Evolutionary conservation across 2,888 invertebrate genomes (phyloP), one percentile per base, ranked within the genome.

Genomic region (Pandemis corylana): DNA sequence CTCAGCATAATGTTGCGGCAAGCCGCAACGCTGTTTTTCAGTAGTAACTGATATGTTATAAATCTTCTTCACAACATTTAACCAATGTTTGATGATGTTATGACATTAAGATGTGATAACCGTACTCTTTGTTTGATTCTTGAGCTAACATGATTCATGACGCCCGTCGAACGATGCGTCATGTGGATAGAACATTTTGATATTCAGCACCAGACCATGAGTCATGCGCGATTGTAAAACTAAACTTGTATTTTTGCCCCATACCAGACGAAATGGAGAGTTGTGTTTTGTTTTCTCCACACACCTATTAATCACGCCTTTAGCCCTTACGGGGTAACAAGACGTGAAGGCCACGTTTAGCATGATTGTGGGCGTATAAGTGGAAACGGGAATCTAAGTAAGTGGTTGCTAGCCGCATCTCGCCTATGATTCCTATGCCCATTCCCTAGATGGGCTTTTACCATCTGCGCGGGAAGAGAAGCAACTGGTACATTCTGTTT

Each of bases 191-290:
- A 65, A 65, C 49, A 65, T 65, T 65, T 49, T 65, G 46, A 65
- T 65, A 65, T 65, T 65, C 15, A 59, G 49, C 28, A 20, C 65
- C 65, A 65, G 65, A 65, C 65, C n/a, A 12, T 65, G 65, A 65
- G 20, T 65, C 65, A 65, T 28, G 65, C 49, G 65, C 49, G 13
- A 20, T 59, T 59, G 53, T 56, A 56, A 56, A 28, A 59, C 28
- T 28, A 28, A 4, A 28, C 12, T 28, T 28, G 28, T 59, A 56
- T 59, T 59, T 28, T 59, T 59, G 28, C 10, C 20, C 56, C 56
- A 15, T 5, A 51, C 20, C 56, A 15, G 5, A 51, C 51, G n/a
- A 51, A 6, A 51, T 13, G 6, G n/a, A 51, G 12, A n/a, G 51
- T 13, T 6, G 5, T 51, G 51, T n/a, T 51, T 51, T 13, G 51